phyloP scores from a whole-genome alignment of 2,113 vertebrate genomes.

The Heterocephalus glaber region DNA sequence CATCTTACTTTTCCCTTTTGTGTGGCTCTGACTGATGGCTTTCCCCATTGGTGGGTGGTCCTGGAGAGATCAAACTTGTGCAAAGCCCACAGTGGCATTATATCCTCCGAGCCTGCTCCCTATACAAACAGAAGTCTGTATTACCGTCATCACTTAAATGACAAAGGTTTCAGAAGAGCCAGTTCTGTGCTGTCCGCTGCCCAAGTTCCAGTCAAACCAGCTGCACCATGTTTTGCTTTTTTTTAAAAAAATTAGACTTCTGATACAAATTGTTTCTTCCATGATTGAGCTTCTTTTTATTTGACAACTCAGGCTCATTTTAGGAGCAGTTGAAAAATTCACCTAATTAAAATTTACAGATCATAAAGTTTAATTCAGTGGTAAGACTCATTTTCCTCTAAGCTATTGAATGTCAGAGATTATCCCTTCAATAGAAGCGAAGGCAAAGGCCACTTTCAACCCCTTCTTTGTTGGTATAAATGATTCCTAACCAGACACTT shows the following conservation, averaged over 20 bases:
- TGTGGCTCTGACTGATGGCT: not conserved
- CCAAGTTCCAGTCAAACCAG: not conserved
- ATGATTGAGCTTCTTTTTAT: constrained; percentile 62
- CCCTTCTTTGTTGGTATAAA: constrained; percentile 40
- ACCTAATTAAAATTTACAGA: constrained; percentile 71
- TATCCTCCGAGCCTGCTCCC: not conserved
- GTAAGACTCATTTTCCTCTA: constrained; percentile 57
- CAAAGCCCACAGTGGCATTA: not conserved
- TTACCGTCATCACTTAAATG: not conserved
- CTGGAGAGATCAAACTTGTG: not conserved
- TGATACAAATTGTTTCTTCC: constrained; percentile 24
- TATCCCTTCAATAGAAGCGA: constrained; percentile 52
- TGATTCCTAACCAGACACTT: not conserved
- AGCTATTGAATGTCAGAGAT: constrained; percentile 61
- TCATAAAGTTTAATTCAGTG: constrained; percentile 75
- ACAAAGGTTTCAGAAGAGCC: constrained; percentile 12
- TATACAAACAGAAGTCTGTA: not conserved
- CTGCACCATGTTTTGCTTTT: not conserved
- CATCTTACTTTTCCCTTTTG: constrained; percentile 45
- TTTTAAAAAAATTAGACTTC: not conserved
- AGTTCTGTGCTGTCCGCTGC: not conserved
- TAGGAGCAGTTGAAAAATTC: constrained; percentile 64
- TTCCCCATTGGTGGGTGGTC: not conserved
- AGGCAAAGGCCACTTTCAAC: not conserved
- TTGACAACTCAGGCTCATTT: constrained; percentile 49